Percentiles rank a stretch among this genome's conserved stretches.
Evolutionary conservation across 1,140 invertebrate species (phyloP).

Genomic region (Calliopsis andreniformis): DNA sequence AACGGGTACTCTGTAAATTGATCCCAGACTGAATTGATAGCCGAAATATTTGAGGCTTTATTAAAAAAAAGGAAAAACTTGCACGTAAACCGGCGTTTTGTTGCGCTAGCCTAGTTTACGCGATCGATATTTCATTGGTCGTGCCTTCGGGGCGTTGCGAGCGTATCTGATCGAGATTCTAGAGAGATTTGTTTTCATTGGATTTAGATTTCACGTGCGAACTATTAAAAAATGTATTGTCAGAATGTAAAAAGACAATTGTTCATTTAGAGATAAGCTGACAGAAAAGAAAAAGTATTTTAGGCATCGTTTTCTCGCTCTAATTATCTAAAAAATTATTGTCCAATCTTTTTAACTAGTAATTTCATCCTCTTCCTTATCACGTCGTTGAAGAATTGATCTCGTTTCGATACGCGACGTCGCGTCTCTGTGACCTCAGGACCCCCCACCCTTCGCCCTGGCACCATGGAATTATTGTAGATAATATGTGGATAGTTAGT

Average conservation of each 20-base stretch:
- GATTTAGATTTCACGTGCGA: too few relatives aligned
- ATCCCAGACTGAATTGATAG: slow-evolving; percentile 36
- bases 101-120: neutral
- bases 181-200: too few relatives aligned
- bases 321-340: too few relatives aligned
- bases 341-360: too few relatives aligned
- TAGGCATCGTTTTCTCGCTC: too few relatives aligned
- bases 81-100: neutral
- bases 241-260: too few relatives aligned
- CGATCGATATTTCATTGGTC: neutral
- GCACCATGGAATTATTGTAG: slow-evolving; percentile 75
- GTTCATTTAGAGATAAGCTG: too few relatives aligned
- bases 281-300: too few relatives aligned
- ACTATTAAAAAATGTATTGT: too few relatives aligned
- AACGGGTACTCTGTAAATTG: slow-evolving; percentile 35
- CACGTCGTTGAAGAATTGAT: too few relatives aligned
- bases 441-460: slow-evolving; percentile 21
- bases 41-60: slow-evolving; percentile 10
- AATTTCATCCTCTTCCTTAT: too few relatives aligned
- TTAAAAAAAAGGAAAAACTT: neutral
- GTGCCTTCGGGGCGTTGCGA: neutral
- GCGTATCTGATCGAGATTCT: neutral
- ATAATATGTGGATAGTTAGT: slow-evolving; percentile 78
- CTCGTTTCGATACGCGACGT: slow-evolving; percentile 38
- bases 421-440: neutral